A percentile compares a stretch with the other conserved stretches of the same genome.
Evolutionary conservation across 2,888 invertebrate species (phyloP).

Genomic region (Caenorhabditis auriculariae): DNA sequence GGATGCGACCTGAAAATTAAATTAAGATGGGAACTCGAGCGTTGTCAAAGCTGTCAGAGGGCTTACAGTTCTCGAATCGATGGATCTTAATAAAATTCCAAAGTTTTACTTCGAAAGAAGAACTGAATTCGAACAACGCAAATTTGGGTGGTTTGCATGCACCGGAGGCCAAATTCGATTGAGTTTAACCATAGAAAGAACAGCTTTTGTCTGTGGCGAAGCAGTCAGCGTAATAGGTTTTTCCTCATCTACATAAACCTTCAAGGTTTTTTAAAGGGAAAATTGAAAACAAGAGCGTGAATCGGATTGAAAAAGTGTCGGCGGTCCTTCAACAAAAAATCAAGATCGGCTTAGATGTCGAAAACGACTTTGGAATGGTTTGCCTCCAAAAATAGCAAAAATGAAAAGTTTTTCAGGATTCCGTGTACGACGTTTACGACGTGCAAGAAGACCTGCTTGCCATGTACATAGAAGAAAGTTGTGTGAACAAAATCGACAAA

Average conservation of each 20-base stretch:
- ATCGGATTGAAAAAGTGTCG: conserved; percentile 48
- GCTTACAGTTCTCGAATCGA: conserved; percentile 40
- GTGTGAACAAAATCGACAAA: conserved; percentile 49
- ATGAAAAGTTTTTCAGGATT: conserved; percentile 16
- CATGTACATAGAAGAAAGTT: conserved; percentile 52
- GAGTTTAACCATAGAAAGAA: conserved; percentile 37
- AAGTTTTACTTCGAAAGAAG: conserved; percentile 34
- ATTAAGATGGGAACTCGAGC: conserved; percentile 30
- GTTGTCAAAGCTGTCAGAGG: conserved; percentile 45
- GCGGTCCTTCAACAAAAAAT: conserved; percentile 37
- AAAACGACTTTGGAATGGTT: conserved; percentile 22
- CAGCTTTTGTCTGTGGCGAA: conserved; percentile 54
- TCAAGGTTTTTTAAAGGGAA: conserved; percentile 29
- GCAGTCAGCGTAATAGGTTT: conserved; percentile 40
- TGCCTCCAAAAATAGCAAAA: not conserved
- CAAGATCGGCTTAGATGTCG: conserved; percentile 26
- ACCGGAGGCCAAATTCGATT: conserved; percentile 52
- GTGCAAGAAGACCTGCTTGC: conserved; percentile 55
- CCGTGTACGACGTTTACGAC: conserved; percentile 28
- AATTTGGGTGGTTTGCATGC: conserved; percentile 54
- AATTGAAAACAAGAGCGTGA: conserved; percentile 52
- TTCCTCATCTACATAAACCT: not conserved
- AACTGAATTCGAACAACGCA: conserved; percentile 32
- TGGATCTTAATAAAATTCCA: conserved; percentile 45
- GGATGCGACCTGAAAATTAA: not conserved